Conservation (phyloP, 2,888 invertebrate species). For the Hymenopus coronatus region DNA sequence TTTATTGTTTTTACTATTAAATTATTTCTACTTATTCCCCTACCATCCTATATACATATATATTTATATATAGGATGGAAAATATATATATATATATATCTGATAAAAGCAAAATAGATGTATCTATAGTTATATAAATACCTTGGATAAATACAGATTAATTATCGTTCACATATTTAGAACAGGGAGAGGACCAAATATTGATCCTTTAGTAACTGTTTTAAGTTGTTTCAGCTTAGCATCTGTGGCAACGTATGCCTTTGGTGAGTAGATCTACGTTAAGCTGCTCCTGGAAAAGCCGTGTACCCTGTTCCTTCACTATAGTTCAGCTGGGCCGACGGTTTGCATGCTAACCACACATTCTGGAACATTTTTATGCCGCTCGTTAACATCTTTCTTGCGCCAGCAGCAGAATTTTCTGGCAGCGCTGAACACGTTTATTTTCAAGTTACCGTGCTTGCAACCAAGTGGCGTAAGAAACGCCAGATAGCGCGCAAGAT, state of each 20-base stretch:
- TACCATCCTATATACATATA: no score
- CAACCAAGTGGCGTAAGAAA: neutral
- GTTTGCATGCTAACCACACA: neutral
- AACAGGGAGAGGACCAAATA: no score
- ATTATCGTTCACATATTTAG: no score
- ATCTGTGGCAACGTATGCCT: neutral
- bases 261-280: neutral
- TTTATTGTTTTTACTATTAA: no score
- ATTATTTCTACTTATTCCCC: no score
- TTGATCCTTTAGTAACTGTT: no score
- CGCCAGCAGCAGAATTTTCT: neutral
- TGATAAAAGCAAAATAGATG: no score
- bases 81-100: no score
- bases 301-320: neutral
- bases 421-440: neutral
- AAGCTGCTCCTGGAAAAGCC: neutral
- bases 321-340: neutral
- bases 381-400: neutral
- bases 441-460: neutral
- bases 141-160: no score
- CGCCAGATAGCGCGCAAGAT: neutral
- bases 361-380: neutral
- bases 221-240: neutral
- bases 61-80: no score
- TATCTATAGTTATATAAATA: no score